These are phyloP conservation scores for Chironomus tentans DNA, from an alignment of 2,888 invertebrate genomes.

Conservation along the genomic window DNA sequence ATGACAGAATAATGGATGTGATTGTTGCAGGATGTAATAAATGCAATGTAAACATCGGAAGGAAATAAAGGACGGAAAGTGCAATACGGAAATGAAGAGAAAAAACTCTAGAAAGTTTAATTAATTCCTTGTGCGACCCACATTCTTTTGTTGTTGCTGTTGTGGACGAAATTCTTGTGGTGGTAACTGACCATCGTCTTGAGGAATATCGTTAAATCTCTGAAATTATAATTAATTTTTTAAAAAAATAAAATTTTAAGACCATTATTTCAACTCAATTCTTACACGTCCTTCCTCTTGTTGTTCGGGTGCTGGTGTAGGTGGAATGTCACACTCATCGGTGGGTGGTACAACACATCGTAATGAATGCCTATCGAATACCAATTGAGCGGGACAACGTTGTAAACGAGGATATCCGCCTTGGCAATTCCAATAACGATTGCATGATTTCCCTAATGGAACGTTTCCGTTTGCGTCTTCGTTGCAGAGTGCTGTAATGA, in stretches of 20 bases:
- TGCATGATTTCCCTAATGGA: slow-evolving; percentile 83
- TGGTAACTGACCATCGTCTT: not conserved
- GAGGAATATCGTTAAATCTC: not conserved
- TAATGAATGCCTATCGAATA: slow-evolving; percentile 72
- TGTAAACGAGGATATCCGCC: slow-evolving; percentile 87
- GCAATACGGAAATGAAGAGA: not conserved
- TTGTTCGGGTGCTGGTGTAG: slow-evolving; percentile 54
- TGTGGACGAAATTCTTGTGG: slow-evolving; percentile 15
- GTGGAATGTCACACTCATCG: slow-evolving; percentile 78
- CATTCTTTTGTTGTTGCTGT: slow-evolving; percentile 17
- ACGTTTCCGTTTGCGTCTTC: slow-evolving; percentile 87
- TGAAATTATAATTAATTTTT: not conserved
- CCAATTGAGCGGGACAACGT: slow-evolving; percentile 82
- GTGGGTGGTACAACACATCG: slow-evolving; percentile 84
- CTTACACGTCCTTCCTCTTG: not conserved
- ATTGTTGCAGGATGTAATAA: not conserved
- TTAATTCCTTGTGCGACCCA: slow-evolving; percentile 24
- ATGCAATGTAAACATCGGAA: not conserved
- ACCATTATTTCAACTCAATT: not conserved
- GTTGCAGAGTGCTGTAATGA: slow-evolving; percentile 71
- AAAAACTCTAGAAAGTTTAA: not conserved
- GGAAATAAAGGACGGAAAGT: not conserved
- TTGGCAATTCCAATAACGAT: slow-evolving; percentile 90
- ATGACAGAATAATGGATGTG: slow-evolving; percentile 8
- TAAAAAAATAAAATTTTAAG: not conserved